Base-by-base conservation (phyloP, 2,797 vertebrate genomes). In the Lepidocolaptes lacrymiger region DNA sequence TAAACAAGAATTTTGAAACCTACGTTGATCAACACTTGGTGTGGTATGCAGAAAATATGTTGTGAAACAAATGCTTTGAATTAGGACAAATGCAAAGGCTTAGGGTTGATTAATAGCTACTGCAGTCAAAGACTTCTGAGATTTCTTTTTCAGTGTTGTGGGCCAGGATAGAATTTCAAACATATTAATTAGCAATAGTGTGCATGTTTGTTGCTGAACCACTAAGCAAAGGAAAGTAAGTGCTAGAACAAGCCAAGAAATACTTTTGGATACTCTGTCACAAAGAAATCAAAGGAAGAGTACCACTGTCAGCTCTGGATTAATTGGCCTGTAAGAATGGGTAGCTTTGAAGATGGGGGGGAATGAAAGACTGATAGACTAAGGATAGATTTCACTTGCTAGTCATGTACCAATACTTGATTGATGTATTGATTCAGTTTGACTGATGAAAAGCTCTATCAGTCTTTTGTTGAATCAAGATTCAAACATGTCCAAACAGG, bases 161-260 rank as follows among this genome's bases (percentile, higher is more conserved):
- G 79, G 87, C 78, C 85, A 96, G 83, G 95, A 93, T 87, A 97
- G 90, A 93, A 97, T 95, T 93, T 94, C 90, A 97, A 97, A 94
- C 85, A 91, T 96, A 96, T 97, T 97, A 95, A 97, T 96, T 95
- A 96, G 94, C 91, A 96, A 89, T 91, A 88, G 52, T 66, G 86
- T 68, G 83, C 91, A 82, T 97, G 81, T 97, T 97, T 97, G 74
- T 75, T 93, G 96, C 79, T 96, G 95, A 96, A 93, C 49, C 74
- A 93, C 78, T 68, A 92, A 96, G 90, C 87, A 91, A 93, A 97
- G 87, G 59, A 95, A 82, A 97, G 63, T 81, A 86, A 96, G 93
- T 34, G 51, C 90, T 93, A 80, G 86, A 92, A 95, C 84, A 95
- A 87, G 78, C 90, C 84, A 97, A 95, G 75, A 97, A 96, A 95